Evolutionary conservation across 1,140 invertebrate genomes (phyloP), one percentile per base, ranked within the genome.

Genomic region (Drosophila jambulina): DNA sequence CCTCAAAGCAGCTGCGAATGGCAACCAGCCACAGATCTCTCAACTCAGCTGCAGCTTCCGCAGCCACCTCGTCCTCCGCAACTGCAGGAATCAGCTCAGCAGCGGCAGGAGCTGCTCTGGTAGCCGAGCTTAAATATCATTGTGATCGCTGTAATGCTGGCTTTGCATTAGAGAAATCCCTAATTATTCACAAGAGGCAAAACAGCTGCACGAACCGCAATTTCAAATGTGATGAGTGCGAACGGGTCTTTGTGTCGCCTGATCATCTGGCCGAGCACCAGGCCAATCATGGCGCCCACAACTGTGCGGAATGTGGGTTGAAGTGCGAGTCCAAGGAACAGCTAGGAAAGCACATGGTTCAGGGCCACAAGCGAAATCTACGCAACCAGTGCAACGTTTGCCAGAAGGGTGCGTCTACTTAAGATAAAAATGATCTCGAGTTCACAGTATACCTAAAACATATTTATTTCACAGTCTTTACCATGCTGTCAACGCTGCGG

Each of bases 321-420:
- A 74, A 76, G 4, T 93, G 84, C 40, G 82, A 91, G 15, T 91
- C 91, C 2, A 91, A 84, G 53, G 93, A 93, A 23, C 87, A 93
- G 68, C 77, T 94, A 23, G 87, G 91, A 48, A 77, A 91, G 38
- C 93, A 94, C 59, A 91, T 91, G 67, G 93, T 82, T 68, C 93
- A 78, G 83, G 88, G 92, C 13, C 94, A 95, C 75, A 94, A 93
- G 62, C 90, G 93, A 1, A 93, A 93, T 46, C 93, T 94, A 29
- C 94, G 94, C 36, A 94, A 95, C 78, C 93, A 94, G 23, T 96
- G 95, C 80, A 88, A 93, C 9, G 83, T 94, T 13, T 96, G 95
- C 71, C 93, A 94, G 40, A 95, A 95, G 82, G 93, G 93, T 93
- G 78, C 69, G 74, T 78, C 34, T 38, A 34, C 13, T 34, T 4